Conservation (phyloP, 2,113 vertebrate genomes). For the Myotis brandtii region DNA sequence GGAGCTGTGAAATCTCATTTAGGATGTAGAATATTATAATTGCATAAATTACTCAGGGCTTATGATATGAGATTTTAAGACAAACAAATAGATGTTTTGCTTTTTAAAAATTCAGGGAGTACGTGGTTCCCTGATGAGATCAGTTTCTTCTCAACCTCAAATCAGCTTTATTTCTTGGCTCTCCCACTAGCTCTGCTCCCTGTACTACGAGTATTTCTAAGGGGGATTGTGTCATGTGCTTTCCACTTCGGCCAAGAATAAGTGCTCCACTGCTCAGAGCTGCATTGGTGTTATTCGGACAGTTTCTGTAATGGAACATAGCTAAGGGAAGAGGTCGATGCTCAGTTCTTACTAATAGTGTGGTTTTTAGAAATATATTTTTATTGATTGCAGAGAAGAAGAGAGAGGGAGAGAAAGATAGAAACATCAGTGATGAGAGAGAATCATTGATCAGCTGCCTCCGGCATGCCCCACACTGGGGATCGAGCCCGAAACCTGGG, state of each 20-base stretch:
- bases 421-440: too few species aligned
- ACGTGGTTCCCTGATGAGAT: neutral
- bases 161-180: constrained; percentile 55
- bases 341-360: neutral
- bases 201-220: neutral
- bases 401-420: too few species aligned
- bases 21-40: constrained; percentile 61
- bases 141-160: constrained; percentile 23
- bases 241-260: constrained; percentile 31
- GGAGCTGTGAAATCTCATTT: constrained; percentile 62
- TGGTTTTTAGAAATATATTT: too few species aligned
- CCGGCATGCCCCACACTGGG: too few species aligned
- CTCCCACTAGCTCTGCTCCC: neutral
- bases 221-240: neutral
- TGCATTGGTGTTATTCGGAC: neutral
- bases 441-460: too few species aligned
- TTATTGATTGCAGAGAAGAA: too few species aligned
- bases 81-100: neutral
- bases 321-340: neutral
- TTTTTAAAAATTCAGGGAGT: constrained; percentile 53
- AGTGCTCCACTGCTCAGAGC: neutral
- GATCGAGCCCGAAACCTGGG: too few species aligned
- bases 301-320: neutral
- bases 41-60: constrained; percentile 52
- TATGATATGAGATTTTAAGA: constrained; percentile 52